Percentiles rank a stretch among this genome's conserved stretches.
phyloP scores from a whole-genome alignment of 2,113 vertebrate genomes.

The Vulpes lagopus region DNA sequence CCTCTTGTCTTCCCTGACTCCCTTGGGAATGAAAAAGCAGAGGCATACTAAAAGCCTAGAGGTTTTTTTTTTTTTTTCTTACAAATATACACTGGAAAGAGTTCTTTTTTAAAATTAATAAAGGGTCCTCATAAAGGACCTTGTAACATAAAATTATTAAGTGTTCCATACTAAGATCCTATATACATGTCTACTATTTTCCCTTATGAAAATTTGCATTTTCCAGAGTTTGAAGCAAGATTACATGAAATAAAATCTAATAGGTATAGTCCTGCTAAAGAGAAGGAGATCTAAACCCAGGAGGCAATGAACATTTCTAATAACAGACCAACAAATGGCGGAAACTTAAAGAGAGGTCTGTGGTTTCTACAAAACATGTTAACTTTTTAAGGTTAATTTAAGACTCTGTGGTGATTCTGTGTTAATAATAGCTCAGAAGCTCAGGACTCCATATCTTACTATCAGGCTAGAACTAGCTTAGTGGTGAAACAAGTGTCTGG shows the following conservation, averaged over 20 bases:
- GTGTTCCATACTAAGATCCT: not conserved
- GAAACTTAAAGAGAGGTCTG: not conserved
- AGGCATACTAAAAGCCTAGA: not conserved
- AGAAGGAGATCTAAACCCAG: not conserved
- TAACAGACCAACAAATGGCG: not conserved
- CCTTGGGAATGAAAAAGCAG: constrained; percentile 9
- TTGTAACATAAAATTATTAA: not conserved
- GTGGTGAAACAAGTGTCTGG: not conserved
- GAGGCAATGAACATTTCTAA: not conserved
- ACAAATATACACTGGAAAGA: not conserved
- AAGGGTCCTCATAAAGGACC: not conserved
- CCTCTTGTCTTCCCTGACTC: not conserved
- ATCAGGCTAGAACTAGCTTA: not conserved
- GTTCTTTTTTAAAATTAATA: not conserved
- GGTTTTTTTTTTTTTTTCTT: not conserved
- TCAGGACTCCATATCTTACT: not conserved
- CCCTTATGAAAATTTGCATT: not conserved
- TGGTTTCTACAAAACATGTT: not conserved
- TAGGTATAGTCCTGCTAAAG: not conserved
- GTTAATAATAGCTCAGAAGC: not conserved
- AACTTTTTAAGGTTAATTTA: not conserved
- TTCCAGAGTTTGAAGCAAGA: constrained; percentile 51
- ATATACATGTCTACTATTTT: not conserved
- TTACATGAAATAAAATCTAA: not conserved
- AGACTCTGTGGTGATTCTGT: not conserved